Base-by-base conservation (phyloP, 2,888 invertebrate species). In the Bhutanitis thaidina region DNA sequence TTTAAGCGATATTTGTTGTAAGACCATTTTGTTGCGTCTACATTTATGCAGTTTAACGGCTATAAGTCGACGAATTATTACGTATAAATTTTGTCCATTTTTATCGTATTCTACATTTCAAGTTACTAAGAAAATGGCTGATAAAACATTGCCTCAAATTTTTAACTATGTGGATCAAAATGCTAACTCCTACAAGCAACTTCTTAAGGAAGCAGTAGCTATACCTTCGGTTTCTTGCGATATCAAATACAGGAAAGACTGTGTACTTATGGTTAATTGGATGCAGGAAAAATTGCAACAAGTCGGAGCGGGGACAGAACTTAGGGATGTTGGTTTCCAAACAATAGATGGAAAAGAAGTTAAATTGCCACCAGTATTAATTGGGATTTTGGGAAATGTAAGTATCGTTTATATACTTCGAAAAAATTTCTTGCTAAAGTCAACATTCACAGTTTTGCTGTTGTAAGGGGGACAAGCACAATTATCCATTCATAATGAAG, bases 181-280 rank as follows among this genome's bases (percentile, higher is more conserved):
- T 74, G 93, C 94, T 69, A 75, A 81, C 1, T 90, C 91, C 47
- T 99, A 95, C 74, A 95, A 98, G 54, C 87, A 93, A 41, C 92
- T 93, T 55, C 88, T 99, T 51, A 91, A 92, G 49, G 95, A 97
- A 69, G 96, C 95, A 1, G 98, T 99, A 20, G 96, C 95, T 2
- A 98, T 99, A 69, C 94, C 95, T 64, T 98, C 98, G 4, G 97
- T 99, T n/a, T 98, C 98, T 16, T 94, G 96, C 69, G 97, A 96
- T 93, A 92, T 95, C 3, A 94, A 96, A 54, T 92, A 93, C 57
- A 92, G 98, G 39, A 81, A 86, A 12, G 97, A 98, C 59, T 93
- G 97, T 59, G 86, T 93, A 12, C 92, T 92, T 61, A 98, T 98
- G 98, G 92, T 96, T 25, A 88, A 96, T 57, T 98, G 97, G 96